Conservation (phyloP, 2,797 vertebrate genomes). For the Halcyon chelicuti region DNA sequence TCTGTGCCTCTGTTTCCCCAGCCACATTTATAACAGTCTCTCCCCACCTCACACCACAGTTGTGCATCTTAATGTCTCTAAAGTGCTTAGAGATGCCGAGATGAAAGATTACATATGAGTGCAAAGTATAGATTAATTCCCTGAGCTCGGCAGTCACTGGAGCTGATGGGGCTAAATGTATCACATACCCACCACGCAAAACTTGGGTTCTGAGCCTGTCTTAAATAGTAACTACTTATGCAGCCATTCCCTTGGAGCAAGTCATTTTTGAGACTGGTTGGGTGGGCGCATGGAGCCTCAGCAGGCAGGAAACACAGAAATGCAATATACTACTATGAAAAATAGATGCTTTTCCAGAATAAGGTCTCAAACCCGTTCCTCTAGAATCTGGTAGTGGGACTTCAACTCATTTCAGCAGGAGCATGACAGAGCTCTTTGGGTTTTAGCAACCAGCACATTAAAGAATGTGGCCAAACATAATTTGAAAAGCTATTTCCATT, state of each 20-base stretch:
- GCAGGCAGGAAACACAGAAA: neutral
- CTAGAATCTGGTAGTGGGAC: neutral
- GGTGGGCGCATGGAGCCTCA: neutral
- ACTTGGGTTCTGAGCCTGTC: neutral
- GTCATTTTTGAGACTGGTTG: neutral
- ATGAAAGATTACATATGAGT: neutral
- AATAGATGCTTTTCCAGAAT: neutral
- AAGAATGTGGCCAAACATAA: neutral
- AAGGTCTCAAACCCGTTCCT: neutral
- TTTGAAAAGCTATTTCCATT: constrained; percentile 25
- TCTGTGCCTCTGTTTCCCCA: constrained; percentile 40
- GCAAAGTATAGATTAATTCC: constrained; percentile 29
- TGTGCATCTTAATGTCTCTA: neutral
- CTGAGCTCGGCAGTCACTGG: constrained; percentile 1
- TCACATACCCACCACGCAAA: neutral
- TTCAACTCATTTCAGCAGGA: neutral
- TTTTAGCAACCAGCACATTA: neutral
- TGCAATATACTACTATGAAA: neutral
- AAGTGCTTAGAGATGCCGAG: constrained; percentile 30
- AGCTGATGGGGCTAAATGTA: constrained; percentile 3
- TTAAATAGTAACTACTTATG: neutral
- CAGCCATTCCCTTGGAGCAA: neutral
- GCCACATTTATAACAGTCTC: neutral
- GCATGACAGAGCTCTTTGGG: neutral
- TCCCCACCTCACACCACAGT: neutral